Conservation (phyloP, 1,140 invertebrate genomes). For the Drosophila paulistorum region DNA sequence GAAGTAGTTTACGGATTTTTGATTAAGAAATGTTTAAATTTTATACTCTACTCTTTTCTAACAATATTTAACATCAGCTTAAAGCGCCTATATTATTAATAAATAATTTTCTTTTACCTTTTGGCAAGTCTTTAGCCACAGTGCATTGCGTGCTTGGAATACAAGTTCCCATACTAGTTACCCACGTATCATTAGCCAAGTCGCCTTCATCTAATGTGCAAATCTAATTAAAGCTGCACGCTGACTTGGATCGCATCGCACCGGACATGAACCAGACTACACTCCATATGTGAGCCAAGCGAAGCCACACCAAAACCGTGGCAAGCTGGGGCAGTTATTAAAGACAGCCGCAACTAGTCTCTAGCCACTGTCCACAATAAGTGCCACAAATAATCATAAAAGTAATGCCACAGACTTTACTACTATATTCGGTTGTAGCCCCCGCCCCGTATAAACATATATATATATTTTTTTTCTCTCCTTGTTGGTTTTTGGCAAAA, state of each 20-base stretch:
- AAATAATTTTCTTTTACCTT: neutral
- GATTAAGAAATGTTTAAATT: too few species aligned
- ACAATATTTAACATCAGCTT: too few species aligned
- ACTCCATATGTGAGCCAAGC: constrained; percentile 47
- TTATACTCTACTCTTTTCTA: too few species aligned
- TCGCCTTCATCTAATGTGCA: constrained; percentile 58
- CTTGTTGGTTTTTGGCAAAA: constrained; percentile 37
- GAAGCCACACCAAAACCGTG: neutral
- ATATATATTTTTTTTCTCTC: constrained; percentile 27
- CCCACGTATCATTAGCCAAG: constrained; percentile 62
- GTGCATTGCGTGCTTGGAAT: constrained; percentile 56
- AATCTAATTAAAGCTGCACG: constrained; percentile 76
- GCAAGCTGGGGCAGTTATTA: constrained; percentile 24
- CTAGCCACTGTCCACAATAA: constrained; percentile 52
- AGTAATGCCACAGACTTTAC: constrained; percentile 66
- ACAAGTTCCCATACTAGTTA: constrained; percentile 33
- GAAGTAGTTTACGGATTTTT: too few species aligned
- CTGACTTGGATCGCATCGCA: constrained; percentile 19
- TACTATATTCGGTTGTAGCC: constrained; percentile 12
- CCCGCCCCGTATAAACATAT: constrained; percentile 7
- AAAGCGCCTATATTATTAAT: too few species aligned
- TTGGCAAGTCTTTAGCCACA: neutral
- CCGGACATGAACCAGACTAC: constrained; percentile 45
- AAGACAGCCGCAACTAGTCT: constrained; percentile 43
- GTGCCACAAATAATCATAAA: constrained; percentile 80